A percentile compares a stretch with the other conserved stretches of the same genome.
Conservation (phyloP, 35 echinoderm and acorn worm species). For the Antedon bifida region DNA sequence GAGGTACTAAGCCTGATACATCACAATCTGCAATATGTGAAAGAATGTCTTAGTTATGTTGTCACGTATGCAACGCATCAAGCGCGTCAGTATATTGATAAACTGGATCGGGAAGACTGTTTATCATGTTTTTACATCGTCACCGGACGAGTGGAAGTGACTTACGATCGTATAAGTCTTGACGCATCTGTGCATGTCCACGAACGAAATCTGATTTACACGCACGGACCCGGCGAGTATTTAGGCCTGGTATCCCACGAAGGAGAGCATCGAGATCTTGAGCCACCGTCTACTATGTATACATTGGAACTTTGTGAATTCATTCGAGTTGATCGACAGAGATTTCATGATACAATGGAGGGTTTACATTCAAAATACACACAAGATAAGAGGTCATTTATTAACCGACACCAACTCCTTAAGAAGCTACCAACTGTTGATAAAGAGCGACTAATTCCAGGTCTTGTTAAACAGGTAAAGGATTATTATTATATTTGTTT, state of each 20-base stretch:
- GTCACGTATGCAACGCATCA: background rate
- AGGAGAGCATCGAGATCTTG: background rate
- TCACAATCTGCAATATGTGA: slow-evolving; percentile 3
- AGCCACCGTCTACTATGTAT: background rate
- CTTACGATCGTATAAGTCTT: background rate
- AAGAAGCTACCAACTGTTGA: background rate
- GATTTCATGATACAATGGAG: slow-evolving; percentile 12
- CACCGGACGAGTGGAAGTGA: slow-evolving; percentile 7
- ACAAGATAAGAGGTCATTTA: background rate
- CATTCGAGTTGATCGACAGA: background rate
- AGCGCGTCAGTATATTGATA: background rate
- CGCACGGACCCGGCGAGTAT: background rate
- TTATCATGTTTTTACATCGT: slow-evolving; percentile 9
- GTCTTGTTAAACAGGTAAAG: background rate
- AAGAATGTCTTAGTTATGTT: slow-evolving; percentile 4
- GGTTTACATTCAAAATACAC: background rate
- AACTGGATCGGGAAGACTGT: background rate
- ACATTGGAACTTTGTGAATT: slow-evolving; percentile 6
- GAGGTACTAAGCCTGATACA: slow-evolving; percentile 1
- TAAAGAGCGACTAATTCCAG: background rate
- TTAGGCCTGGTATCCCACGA: background rate
- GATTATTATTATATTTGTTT: background rate
- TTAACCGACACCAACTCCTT: background rate
- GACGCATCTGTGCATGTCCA: background rate
- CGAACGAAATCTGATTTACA: background rate